Evolutionary conservation across 2,797 vertebrate genomes (phyloP), one percentile per base, ranked within the genome.

Genomic region (Valencia hispanica): DNA sequence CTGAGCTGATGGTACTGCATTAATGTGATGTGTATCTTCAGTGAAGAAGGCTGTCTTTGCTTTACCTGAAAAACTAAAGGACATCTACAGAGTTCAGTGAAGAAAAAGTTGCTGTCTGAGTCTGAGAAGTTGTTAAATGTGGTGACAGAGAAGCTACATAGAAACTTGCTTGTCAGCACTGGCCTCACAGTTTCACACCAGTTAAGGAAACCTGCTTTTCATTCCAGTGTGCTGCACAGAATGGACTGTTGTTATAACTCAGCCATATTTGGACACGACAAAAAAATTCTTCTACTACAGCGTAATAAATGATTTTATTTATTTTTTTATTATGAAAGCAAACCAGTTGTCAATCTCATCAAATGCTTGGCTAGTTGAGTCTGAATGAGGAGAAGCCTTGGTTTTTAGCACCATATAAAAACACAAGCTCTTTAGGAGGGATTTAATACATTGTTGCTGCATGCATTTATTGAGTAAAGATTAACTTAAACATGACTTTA

Each of bases 181-280:
- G 17, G 17, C 0, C 36, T n/a, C 34, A 34, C 14, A 22, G 20
- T 36, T 25, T 36, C 87, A 71, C 82, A 78, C 87, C 86, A 77
- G 75, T 89, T 90, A 88, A 84, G 88, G 88, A 90, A 86, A 81
- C 73, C 84, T 78, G 79, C 76, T 80, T 84, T 74, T 89, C 88
- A 89, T 87, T 90, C 86, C 90, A 79, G 70, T 0, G 66, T 85
- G 84, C 79, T 85, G 81, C 82, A 63, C 59, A 71, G 75, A 79
- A 74, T 73, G 55, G 76, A 53, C 78, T 55, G 70, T 68, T 90
- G 86, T 93, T 93, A 93, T 88, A 71, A 86, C 88, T 91, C 91
- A 70, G 88, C 95, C 95, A 94, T 96, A 95, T 96, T 95, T 96
- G 95, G 95, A 94, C 90, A 95, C 87, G 86, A 88, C 90, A 88